These are phyloP conservation scores for Siniperca knerii DNA, from an alignment of 2,113 vertebrate genomes.

Conservation along the genomic window DNA sequence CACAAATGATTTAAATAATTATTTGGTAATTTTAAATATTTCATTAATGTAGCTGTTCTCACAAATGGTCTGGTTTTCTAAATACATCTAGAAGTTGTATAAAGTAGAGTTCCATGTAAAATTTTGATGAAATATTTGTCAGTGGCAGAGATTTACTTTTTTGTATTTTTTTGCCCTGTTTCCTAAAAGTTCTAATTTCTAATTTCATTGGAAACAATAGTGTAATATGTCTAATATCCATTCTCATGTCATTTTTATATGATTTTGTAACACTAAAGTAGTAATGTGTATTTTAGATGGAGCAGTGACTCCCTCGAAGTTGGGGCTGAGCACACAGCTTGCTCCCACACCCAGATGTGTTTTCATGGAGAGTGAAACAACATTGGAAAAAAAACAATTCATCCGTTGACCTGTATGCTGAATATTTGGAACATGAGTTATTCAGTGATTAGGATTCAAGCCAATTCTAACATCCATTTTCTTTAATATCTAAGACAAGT, in stretches of 20 bases:
- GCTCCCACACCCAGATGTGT: background rate
- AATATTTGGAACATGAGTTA: background rate
- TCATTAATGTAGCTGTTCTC: background rate
- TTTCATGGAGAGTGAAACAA: background rate
- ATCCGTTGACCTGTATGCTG: background rate
- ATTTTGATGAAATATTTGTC: too few species aligned
- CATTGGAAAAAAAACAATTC: background rate
- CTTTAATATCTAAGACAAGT: background rate
- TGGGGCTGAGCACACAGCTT: background rate
- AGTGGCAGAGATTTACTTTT: background rate
- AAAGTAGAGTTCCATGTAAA: too few species aligned
- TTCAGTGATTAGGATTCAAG: background rate
- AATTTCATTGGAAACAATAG: background rate
- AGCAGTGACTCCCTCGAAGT: too few species aligned
- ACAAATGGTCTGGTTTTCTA: background rate
- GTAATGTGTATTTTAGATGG: too few species aligned
- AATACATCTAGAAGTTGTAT: too few species aligned
- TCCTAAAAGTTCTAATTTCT: too few species aligned
- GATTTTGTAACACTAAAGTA: background rate
- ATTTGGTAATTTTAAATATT: too few species aligned
- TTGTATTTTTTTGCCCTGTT: background rate
- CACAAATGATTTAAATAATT: background rate
- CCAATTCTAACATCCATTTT: background rate
- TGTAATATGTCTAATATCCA: background rate
- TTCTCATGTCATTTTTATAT: background rate